phyloP scores from a whole-genome alignment of 2,888 invertebrate genomes.

The Eulithis testata region DNA sequence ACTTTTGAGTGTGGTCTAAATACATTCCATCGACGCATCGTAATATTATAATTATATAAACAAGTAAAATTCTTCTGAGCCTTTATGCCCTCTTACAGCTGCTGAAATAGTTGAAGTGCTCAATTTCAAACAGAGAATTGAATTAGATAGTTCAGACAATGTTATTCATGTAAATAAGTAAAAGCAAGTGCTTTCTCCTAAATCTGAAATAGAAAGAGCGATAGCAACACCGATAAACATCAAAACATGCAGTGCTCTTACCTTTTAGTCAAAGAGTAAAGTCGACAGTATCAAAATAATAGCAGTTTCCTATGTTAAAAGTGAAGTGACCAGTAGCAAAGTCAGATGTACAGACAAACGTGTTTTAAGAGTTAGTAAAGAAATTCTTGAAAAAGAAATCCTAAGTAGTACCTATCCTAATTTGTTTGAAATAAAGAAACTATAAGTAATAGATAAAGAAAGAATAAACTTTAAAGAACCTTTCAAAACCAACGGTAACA shows the following conservation, averaged over 20 bases:
- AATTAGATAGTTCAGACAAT: not conserved
- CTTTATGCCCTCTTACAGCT: no score
- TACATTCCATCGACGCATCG: no score
- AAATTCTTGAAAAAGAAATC: not conserved
- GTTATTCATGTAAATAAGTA: not conserved
- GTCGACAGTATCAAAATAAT: constrained; percentile 1
- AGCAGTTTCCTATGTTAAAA: not conserved
- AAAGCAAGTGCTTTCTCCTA: not conserved
- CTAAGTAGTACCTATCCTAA: no score
- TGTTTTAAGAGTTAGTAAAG: constrained; percentile 6
- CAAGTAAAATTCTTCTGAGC: no score
- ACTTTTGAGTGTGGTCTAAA: no score
- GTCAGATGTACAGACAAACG: not conserved
- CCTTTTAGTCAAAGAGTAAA: constrained; percentile 32
- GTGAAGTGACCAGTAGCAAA: not conserved
- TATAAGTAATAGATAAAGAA: not conserved
- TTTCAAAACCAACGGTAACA: constrained; percentile 7
- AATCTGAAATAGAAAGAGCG: constrained; percentile 23
- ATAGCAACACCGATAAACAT: constrained; percentile 41
- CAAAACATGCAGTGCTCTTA: constrained; percentile 57
- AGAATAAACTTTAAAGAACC: constrained; percentile 3
- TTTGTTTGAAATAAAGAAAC: not conserved
- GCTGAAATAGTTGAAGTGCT: no score
- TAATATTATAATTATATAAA: no score
- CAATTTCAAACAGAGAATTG: not conserved